Percentiles rank a stretch among this genome's conserved stretches.
Evolutionary conservation across 1,140 invertebrate species (phyloP).

Genomic region (Paralvinella palmiformis): DNA sequence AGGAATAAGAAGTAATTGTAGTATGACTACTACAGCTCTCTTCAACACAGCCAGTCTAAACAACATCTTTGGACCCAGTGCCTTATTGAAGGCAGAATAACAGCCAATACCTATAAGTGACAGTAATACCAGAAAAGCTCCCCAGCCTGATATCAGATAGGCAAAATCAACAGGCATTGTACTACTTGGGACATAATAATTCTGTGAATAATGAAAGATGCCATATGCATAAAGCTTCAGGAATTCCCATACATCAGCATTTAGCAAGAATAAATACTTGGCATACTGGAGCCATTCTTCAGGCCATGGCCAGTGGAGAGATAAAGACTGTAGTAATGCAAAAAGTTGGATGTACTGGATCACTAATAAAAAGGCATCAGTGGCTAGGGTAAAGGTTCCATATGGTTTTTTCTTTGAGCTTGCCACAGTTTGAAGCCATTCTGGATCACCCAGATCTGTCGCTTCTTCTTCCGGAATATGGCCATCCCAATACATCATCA

Average conservation of each 20-base stretch:
- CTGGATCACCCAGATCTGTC: no score
- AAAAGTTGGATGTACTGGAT: conserved; percentile 39
- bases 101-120: conserved; percentile 22
- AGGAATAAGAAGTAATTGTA: conserved; percentile 38
- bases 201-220: conserved; percentile 31
- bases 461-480: no score
- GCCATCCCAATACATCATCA: no score
- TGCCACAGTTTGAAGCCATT: no score
- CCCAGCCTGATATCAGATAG: conserved; percentile 30
- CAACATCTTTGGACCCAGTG: conserved; percentile 28
- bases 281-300: conserved; percentile 28
- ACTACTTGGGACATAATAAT: conserved; percentile 29
- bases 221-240: conserved; percentile 30
- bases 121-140: conserved; percentile 17
- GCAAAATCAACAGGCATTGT: conserved; percentile 27
- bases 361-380: conserved; percentile 30
- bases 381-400: conserved; percentile 21
- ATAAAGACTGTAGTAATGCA: conserved; percentile 38
- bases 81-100: conserved; percentile 24
- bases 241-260: conserved; percentile 42
- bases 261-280: conserved; percentile 37
- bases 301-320: conserved; percentile 38
- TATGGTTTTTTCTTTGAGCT: conserved; percentile 20
- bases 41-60: conserved; percentile 30
- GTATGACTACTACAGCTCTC: conserved; percentile 25